A percentile compares a stretch with the other conserved stretches of the same genome.
Evolutionary conservation across 1,140 invertebrate species (phyloP).

Genomic region (Medauroidea extradentata): DNA sequence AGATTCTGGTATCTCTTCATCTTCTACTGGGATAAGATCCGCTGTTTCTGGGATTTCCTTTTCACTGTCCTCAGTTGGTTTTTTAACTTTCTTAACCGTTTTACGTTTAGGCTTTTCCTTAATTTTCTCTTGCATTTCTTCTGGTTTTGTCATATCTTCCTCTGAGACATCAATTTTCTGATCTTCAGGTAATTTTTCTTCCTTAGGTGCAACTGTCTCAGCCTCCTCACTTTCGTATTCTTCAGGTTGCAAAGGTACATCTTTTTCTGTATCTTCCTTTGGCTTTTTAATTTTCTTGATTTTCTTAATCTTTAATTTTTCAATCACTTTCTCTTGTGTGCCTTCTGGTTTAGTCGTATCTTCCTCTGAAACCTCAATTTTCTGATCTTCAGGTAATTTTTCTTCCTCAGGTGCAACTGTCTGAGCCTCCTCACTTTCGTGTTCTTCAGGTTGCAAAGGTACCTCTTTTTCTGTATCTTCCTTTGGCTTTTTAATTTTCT

Average conservation of each 20-base stretch:
- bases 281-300: conserved; percentile 7
- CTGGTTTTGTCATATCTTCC: neutral
- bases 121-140: neutral
- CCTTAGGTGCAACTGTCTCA: conserved; percentile 11
- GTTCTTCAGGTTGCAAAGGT: conserved; percentile 9
- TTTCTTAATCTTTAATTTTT: conserved; percentile 29
- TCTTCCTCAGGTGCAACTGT: too few species aligned
- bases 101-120: conserved; percentile 1
- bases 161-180: too few species aligned
- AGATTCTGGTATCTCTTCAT: neutral
- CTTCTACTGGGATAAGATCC: neutral
- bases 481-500: conserved; percentile 7
- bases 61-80: neutral
- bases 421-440: too few species aligned
- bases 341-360: conserved; percentile 1
- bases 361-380: neutral
- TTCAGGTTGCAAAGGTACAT: conserved; percentile 9
- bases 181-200: neutral
- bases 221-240: neutral
- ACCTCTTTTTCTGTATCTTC: conserved; percentile 19
- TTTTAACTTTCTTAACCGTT: conserved; percentile 8
- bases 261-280: conserved; percentile 19
- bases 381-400: conserved; percentile 21
- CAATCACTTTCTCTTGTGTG: conserved; percentile 14
- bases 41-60: neutral